phyloP scores from a whole-genome alignment of 2,888 invertebrate species.

The Drosophila putrida region DNA sequence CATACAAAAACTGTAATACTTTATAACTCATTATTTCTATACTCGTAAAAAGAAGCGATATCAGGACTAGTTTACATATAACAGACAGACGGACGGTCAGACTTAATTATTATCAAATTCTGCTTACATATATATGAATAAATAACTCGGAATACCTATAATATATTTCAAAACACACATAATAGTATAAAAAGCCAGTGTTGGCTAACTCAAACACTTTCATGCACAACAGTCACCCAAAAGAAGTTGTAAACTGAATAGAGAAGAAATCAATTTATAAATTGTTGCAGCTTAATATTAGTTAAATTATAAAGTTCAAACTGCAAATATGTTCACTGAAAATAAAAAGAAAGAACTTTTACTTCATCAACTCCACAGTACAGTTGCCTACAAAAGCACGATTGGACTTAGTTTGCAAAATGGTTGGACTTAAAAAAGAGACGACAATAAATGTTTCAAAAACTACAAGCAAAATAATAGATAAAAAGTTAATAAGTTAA shows the following conservation, averaged over 20 bases:
- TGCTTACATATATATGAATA: neutral
- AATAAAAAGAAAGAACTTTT: neutral
- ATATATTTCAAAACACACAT: neutral
- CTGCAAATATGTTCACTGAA: neutral
- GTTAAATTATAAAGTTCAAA: neutral
- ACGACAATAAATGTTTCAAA: slow-evolving; percentile 27
- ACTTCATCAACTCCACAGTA: neutral
- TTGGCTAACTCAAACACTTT: slow-evolving; percentile 2
- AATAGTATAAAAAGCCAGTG: neutral
- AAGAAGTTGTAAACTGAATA: neutral
- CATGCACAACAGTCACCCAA: slow-evolving; percentile 3
- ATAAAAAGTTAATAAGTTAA: slow-evolving; percentile 27
- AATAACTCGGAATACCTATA: neutral
- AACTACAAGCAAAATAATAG: slow-evolving; percentile 57
- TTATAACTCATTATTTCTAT: neutral
- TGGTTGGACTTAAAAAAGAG: slow-evolving; percentile 16
- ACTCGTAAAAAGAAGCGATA: neutral
- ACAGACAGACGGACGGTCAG: slow-evolving; percentile 15
- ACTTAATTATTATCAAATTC: neutral
- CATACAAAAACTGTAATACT: neutral
- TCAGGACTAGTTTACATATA: neutral
- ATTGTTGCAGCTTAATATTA: neutral
- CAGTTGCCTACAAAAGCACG: slow-evolving; percentile 13
- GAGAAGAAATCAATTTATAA: neutral
- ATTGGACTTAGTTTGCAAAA: slow-evolving; percentile 21